These are phyloP conservation scores for Drosophila niveifrons DNA, from an alignment of 2,888 invertebrate genomes.

Conservation along the genomic window DNA sequence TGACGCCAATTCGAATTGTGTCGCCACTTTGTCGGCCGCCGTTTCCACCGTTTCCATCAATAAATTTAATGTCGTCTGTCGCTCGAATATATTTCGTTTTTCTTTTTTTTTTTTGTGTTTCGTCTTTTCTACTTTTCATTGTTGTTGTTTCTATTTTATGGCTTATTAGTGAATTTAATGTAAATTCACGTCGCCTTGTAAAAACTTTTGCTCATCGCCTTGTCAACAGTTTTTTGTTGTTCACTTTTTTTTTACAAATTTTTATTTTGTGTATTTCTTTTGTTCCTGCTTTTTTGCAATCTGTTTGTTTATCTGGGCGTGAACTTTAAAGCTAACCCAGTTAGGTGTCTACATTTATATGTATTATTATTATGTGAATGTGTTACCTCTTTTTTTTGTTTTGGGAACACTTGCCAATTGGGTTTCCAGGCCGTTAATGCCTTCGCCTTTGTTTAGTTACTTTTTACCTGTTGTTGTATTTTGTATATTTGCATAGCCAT, in stretches of 20 bases:
- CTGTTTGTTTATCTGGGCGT: slow-evolving; percentile 58
- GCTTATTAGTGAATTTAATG: slow-evolving; percentile 74
- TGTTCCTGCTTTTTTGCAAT: slow-evolving; percentile 17
- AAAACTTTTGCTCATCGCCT: slow-evolving; percentile 39
- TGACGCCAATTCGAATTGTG: slow-evolving; percentile 63
- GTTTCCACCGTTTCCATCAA: slow-evolving; percentile 66
- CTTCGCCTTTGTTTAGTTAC: slow-evolving; percentile 67
- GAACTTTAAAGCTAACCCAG: slow-evolving; percentile 68
- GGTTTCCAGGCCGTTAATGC: slow-evolving; percentile 49
- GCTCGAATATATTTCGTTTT: slow-evolving; percentile 30
- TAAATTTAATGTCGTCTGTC: slow-evolving; percentile 74
- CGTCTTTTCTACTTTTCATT: slow-evolving; percentile 5
- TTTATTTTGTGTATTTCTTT: slow-evolving; percentile 34
- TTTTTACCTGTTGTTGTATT: slow-evolving; percentile 32
- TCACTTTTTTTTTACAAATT: slow-evolving; percentile 12
- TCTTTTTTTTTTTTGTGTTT: background rate
- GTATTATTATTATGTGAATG: slow-evolving; percentile 19
- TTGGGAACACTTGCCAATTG: slow-evolving; percentile 63
- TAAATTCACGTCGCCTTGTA: slow-evolving; percentile 61
- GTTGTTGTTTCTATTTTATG: slow-evolving; percentile 47
- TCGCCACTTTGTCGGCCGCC: slow-evolving; percentile 58
- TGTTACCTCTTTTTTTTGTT: slow-evolving; percentile 39
- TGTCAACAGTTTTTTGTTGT: slow-evolving; percentile 16
- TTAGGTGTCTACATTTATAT: slow-evolving; percentile 45
- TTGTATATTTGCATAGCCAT: slow-evolving; percentile 68